Base-by-base conservation (phyloP, 2,888 invertebrate species). In the Abrostola triplasia region DNA sequence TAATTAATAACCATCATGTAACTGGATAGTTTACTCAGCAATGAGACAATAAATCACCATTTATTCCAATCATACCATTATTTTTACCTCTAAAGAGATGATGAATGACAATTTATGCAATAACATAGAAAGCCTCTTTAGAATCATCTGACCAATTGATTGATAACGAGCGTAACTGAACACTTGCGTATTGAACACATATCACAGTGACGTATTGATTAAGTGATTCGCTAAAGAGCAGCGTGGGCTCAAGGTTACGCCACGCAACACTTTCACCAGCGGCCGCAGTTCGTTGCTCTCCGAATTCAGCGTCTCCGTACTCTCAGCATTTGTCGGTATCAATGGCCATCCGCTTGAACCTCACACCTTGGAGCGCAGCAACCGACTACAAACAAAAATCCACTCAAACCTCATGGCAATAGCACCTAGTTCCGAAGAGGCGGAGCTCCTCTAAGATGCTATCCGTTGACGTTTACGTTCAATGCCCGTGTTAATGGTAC, bases 401-500 rank as follows among this genome's bases (percentile, higher is more conserved):
- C 49, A 77, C 84, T 73, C 64, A 81, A 84, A 70, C 41, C 13
- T 47, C 68, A 80, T 64, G 48, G 63, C 53, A 70, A 80, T 80
- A 88, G 67, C 67, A 70, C 59, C 59, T 67, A 84, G 70, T 82
- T 85, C 81, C 63, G 74, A 80, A 61, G 71, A n/a, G 63, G 57
- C 69, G 70, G 54, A 75, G 68, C 77, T 64, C 70, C 64, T 74
- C 71, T 68, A 81, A 88, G 87, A 88, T 90, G 82, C 84, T 88
- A 88, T 88, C 87, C 89, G 84, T 87, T 90, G 89, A 88, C 89
- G 91, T 92, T 91, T 90, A 92, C 92, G 93, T 93, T 91, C 93
- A 92, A 91, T 92, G 93, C 90, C 91, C 92, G 90, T 90, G 91
- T 86, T 92, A 93, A 94, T 94, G 90, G 91, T 90, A 92, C 86